A percentile compares a stretch with the other conserved stretches of the same genome.
Conservation (phyloP, 1,140 invertebrate genomes). For the Pseudomyrmex sp. region DNA sequence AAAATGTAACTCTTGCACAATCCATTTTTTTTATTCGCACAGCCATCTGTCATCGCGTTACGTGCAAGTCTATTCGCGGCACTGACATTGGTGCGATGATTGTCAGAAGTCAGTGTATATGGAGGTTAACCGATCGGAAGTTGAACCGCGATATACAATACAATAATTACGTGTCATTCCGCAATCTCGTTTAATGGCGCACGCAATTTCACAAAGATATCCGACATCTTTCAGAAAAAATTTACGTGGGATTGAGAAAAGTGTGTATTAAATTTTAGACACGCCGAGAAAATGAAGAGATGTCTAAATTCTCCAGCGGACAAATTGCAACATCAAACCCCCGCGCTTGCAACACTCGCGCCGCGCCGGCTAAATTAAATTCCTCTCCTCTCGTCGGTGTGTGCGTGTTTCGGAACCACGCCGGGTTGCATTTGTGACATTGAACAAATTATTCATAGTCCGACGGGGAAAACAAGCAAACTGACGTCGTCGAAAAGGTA, state of each 20-base stretch:
- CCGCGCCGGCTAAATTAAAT: not conserved
- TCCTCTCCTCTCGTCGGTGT: too few species aligned
- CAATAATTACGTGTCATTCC: too few species aligned
- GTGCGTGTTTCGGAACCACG: not conserved
- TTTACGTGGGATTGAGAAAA: not conserved
- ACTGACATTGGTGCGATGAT: conserved; percentile 59
- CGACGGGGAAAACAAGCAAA: conserved; percentile 50
- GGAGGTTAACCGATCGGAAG: conserved; percentile 10
- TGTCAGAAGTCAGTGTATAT: conserved; percentile 24
- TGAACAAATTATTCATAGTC: conserved; percentile 52
- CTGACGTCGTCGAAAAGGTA: conserved; percentile 56
- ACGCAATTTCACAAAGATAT: not conserved
- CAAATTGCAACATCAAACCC: too few species aligned
- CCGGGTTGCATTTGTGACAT: conserved; percentile 8
- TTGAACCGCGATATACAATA: not conserved
- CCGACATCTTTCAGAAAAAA: not conserved
- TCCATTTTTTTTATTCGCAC: conserved; percentile 16
- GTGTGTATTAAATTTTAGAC: not conserved
- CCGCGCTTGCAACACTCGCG: too few species aligned
- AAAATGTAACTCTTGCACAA: conserved; percentile 42
- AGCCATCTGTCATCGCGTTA: conserved; percentile 47
- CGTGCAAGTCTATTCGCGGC: conserved; percentile 62
- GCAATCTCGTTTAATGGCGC: too few species aligned
- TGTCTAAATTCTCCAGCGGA: too few species aligned
- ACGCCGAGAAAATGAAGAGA: too few species aligned